phyloP scores from a whole-genome alignment of 2,888 invertebrate species.

The Syritta pipiens region DNA sequence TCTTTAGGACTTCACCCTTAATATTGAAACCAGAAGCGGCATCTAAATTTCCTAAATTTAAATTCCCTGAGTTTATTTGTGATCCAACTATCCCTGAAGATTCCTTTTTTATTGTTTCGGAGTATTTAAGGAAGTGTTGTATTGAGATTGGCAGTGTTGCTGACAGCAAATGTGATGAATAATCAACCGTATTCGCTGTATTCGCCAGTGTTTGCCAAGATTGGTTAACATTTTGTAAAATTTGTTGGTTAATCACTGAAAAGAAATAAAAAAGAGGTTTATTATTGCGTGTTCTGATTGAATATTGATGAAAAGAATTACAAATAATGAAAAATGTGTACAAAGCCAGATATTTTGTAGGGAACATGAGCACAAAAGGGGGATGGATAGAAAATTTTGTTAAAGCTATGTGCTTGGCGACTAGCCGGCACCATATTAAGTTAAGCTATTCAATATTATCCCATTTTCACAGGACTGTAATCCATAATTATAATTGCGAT shows the following conservation, averaged over 20 bases:
- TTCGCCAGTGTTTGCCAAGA: constrained; percentile 80
- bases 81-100: constrained; percentile 76
- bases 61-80: constrained; percentile 77
- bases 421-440: no score
- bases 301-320: neutral
- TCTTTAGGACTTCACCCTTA: constrained; percentile 78
- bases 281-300: neutral
- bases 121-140: constrained; percentile 80
- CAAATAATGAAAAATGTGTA: no score
- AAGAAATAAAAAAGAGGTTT: no score
- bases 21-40: constrained; percentile 75
- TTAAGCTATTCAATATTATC: no score
- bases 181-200: constrained; percentile 79
- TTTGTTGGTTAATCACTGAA: constrained; percentile 79
- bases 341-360: no score
- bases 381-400: no score
- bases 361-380: no score
- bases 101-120: constrained; percentile 80
- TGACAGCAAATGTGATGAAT: constrained; percentile 79
- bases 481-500: no score
- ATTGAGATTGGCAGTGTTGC: constrained; percentile 80
- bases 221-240: constrained; percentile 79
- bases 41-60: constrained; percentile 76
- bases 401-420: no score
- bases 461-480: no score